A percentile compares a stretch with the other conserved stretches of the same genome.
These are phyloP conservation scores for Sturnira hondurensis DNA, from an alignment of 2,113 vertebrate species.

Conservation along the genomic window DNA sequence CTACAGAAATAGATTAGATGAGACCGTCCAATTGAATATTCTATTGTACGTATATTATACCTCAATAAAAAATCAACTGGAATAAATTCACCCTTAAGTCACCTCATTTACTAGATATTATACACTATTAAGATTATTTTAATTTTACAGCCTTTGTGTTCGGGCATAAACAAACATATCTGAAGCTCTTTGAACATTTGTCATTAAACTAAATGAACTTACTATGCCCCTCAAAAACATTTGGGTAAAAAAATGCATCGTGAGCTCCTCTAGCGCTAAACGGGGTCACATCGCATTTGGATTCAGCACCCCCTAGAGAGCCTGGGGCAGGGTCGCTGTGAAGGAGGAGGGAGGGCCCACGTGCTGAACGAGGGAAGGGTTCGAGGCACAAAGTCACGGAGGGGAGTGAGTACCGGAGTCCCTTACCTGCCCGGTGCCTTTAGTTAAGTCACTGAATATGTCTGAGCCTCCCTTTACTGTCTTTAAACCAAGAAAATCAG, in stretches of 20 bases:
- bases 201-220: background rate
- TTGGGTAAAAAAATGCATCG: background rate
- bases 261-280: background rate
- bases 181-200: background rate
- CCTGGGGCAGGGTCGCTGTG: background rate
- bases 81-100: background rate
- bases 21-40: background rate
- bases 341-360: background rate
- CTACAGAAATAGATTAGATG: background rate
- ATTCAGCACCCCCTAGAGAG: background rate
- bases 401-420: rapidly evolving
- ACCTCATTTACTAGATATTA: background rate
- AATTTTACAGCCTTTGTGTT: background rate
- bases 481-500: background rate
- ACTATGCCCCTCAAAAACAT: background rate
- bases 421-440: background rate
- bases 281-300: background rate
- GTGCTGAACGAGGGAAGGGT: background rate
- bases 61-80: background rate
- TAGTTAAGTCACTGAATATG: background rate
- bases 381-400: background rate
- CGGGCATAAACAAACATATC: background rate
- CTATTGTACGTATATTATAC: background rate
- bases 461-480: background rate
- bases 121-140: background rate